A percentile compares a stretch with the other conserved stretches of the same genome.
These are phyloP conservation scores for Cossypha heuglini DNA, from an alignment of 2,797 vertebrate genomes.

Conservation along the genomic window DNA sequence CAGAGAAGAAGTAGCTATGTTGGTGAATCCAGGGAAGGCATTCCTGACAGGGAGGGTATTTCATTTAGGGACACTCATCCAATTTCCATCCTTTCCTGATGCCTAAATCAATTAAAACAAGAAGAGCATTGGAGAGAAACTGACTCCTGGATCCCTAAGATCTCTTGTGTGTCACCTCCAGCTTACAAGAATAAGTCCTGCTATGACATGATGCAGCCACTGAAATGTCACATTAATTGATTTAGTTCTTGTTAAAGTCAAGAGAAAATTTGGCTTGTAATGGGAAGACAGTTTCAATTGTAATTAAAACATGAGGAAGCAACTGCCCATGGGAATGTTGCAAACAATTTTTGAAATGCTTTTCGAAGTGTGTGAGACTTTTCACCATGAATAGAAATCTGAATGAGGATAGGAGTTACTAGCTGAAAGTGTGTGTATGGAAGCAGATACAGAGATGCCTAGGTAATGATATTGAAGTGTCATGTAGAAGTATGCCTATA, in stretches of 20 bases:
- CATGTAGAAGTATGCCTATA: neutral
- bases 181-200: neutral
- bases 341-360: neutral
- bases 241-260: neutral
- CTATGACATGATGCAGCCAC: neutral
- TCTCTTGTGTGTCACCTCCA: neutral
- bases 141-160: neutral
- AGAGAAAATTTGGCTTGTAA: neutral
- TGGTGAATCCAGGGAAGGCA: neutral
- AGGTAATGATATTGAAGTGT: neutral
- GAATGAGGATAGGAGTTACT: neutral
- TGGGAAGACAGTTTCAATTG: neutral
- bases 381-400: neutral
- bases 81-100: neutral
- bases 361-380: neutral
- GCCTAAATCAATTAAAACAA: neutral
- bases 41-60: neutral
- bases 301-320: neutral
- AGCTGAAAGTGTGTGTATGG: neutral
- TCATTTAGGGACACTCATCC: neutral
- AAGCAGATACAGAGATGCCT: neutral
- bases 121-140: neutral
- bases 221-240: neutral
- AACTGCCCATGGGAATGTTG: neutral
- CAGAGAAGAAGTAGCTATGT: neutral